Evolutionary conservation across 1,140 invertebrate genomes (phyloP).

Genomic region (Anastrepha obliqua): DNA sequence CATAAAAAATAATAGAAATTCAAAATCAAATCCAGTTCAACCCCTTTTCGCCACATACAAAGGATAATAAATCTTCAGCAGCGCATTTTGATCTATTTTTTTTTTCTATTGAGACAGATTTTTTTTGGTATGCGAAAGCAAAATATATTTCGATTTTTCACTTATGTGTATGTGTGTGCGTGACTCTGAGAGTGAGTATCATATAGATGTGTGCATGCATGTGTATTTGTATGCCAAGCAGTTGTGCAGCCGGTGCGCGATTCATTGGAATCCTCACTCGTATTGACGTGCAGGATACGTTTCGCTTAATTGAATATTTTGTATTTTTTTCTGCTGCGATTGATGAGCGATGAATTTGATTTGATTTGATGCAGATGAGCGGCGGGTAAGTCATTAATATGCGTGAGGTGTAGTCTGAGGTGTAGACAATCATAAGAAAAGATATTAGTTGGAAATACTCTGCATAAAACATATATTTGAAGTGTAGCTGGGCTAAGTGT

Average conservation of each 20-base stretch:
- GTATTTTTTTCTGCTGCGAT: neutral
- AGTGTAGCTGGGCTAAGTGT: neutral
- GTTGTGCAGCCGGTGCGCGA: neutral
- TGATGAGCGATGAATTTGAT: neutral
- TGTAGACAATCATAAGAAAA: neutral
- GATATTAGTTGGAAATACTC: neutral
- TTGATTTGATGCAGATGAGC: neutral
- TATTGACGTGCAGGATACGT: neutral
- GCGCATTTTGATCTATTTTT: neutral
- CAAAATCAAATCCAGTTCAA: conserved; percentile 38
- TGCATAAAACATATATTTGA: neutral
- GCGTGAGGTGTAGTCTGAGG: neutral
- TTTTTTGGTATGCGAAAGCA: neutral
- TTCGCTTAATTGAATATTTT: conserved; percentile 49
- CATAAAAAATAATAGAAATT: neutral
- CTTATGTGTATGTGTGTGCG: neutral
- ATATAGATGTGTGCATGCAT: neutral
- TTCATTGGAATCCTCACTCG: neutral
- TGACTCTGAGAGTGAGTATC: no score
- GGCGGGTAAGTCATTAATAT: conserved; percentile 1
- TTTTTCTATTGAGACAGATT: neutral
- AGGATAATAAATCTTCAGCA: conserved; percentile 20
- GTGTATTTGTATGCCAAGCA: neutral
- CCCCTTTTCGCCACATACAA: conserved; percentile 50
- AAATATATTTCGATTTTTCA: conserved; percentile 11